Base-by-base conservation (phyloP, 2,888 invertebrate species). In the Augochlorella aurata region DNA sequence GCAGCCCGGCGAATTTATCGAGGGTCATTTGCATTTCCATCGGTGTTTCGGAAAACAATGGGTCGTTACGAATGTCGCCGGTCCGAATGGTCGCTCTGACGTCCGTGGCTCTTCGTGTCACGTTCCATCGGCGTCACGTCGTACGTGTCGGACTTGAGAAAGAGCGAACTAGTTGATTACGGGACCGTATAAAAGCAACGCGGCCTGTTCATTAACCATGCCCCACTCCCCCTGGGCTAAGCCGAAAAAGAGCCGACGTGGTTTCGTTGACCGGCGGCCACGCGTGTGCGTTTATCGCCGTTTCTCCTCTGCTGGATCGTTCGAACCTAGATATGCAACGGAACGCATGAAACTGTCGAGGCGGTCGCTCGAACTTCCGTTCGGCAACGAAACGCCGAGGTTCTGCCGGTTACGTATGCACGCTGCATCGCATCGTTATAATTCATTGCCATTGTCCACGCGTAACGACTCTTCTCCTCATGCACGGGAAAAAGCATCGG, bases 21-120 rank as follows among this genome's bases (percentile, higher is more conserved):
- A 45, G 21, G 24, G 9, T 38, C 52, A 83, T 77, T 85, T 73
- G 65, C 72, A 87, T 78, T 85, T 85, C 50, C 38, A n/a, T 14
- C 69, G 67, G 84, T 85, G 82, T 81, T 74, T 44, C 44, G 21
- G 18, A 47, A 84, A 74, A 83, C 75, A 87, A 86, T 87, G 70
- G 63, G 74, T 71, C 74, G 79, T 85, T 84, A 82, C 52, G 45
- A 47, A 52, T 49, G 76, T 71, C 45, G 49, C 68, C 18, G 54
- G 63, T 29, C 29, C 67, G 58, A 61, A 38, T 38, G 52, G 21
- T 8, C 45, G 47, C 38, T 71, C 61, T 61, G 70, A 72, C 54
- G 68, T 66, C 4, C 24, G 18, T 65, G 58, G 61, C 38, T 21
- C 29, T 58, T 50, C 49, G 29, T 52, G 76, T 83, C 79, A 72